These are phyloP conservation scores for Bambusicola thoracicus DNA, from an alignment of 2,113 vertebrate genomes.

Conservation along the genomic window DNA sequence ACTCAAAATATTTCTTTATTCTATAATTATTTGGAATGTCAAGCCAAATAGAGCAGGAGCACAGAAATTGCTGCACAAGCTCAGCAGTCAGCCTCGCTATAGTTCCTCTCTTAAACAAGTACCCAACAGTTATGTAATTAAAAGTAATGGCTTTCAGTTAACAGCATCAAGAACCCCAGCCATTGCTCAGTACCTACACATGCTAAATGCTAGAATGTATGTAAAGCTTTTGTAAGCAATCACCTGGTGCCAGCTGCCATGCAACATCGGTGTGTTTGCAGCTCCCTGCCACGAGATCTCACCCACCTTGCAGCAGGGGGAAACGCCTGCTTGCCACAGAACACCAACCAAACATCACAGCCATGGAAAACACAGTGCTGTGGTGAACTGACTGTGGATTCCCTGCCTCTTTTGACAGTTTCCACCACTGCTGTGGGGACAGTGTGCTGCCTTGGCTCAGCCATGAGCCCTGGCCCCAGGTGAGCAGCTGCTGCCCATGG, in stretches of 20 bases:
- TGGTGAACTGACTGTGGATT: background rate
- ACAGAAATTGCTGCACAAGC: background rate
- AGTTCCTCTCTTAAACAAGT: background rate
- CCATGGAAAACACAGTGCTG: background rate
- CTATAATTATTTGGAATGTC: background rate
- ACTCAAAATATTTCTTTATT: background rate
- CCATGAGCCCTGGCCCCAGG: fast-evolving
- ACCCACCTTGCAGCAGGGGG: fast-evolving
- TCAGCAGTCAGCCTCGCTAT: background rate
- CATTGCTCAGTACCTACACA: background rate
- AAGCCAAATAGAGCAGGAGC: background rate
- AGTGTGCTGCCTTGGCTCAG: background rate
- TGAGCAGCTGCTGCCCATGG: background rate
- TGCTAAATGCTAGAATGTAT: background rate
- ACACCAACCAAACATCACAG: background rate
- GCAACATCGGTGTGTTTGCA: background rate
- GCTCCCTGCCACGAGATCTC: background rate
- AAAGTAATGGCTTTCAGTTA: background rate
- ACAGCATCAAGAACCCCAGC: background rate
- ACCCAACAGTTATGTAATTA: background rate
- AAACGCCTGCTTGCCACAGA: background rate
- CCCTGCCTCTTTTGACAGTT: background rate
- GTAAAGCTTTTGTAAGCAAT: fast-evolving
- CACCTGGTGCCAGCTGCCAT: background rate
- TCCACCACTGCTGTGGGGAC: fast-evolving